A percentile compares a stretch with the other conserved stretches of the same genome.
These are phyloP conservation scores for Megalonaias nervosa DNA, from an alignment of 1,140 invertebrate genomes.

Conservation along the genomic window DNA sequence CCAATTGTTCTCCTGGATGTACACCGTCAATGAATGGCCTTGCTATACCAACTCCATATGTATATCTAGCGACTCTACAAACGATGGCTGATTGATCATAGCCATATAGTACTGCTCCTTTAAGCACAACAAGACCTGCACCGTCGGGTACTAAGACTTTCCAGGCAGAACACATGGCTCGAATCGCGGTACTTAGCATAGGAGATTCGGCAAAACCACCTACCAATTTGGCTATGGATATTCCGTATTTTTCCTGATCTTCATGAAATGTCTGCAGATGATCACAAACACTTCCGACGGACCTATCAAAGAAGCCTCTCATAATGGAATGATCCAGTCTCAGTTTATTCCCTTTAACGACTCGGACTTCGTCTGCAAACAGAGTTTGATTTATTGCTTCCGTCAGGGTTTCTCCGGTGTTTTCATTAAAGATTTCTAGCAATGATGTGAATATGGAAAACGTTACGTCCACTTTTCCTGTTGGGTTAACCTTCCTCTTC, in stretches of 20 bases:
- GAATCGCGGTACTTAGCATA: background rate
- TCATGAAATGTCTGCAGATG: slow-evolving; percentile 2
- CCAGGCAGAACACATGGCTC: background rate
- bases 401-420: background rate
- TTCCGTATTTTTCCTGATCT: background rate
- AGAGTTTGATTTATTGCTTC: background rate
- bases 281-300: slow-evolving; percentile 2
- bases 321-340: slow-evolving; percentile 1
- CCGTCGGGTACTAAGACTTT: slow-evolving; percentile 9
- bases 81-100: slow-evolving; percentile 9
- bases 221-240: background rate
- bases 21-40: background rate
- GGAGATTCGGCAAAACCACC: slow-evolving; percentile 17
- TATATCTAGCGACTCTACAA: slow-evolving; percentile 6
- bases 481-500: background rate
- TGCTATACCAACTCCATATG: slow-evolving; percentile 14
- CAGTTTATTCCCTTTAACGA: background rate
- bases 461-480: background rate
- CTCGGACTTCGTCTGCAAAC: background rate
- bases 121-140: slow-evolving; percentile 12
- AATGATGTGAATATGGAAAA: background rate
- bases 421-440: background rate
- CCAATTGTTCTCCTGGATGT: slow-evolving; percentile 11
- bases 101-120: slow-evolving; percentile 21
- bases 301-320: slow-evolving; percentile 9